Conservation (phyloP, 2,797 vertebrate species). For the Silurus lanzhouensis region DNA sequence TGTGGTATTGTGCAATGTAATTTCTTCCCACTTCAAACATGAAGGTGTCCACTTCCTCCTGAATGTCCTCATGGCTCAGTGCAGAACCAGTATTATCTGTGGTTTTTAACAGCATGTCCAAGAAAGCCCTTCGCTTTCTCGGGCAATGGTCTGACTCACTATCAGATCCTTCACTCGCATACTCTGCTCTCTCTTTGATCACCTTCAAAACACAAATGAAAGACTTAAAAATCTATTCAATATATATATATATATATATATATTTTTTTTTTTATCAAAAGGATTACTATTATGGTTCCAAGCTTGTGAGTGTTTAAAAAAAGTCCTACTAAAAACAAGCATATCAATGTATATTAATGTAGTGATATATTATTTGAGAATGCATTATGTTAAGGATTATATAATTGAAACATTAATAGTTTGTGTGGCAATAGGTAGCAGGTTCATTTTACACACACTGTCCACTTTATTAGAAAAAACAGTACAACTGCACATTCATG, state of each 20-base stretch:
- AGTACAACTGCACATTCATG: background rate
- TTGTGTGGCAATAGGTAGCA: background rate
- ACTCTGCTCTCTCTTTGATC: constrained; percentile 67
- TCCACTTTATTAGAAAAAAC: background rate
- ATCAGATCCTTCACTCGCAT: constrained; percentile 43
- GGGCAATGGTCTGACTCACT: constrained; percentile 32
- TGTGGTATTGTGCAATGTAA: background rate
- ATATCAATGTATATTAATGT: background rate
- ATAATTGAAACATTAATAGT: background rate
- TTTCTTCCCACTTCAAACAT: constrained; percentile 83
- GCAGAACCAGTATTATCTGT: constrained; percentile 77
- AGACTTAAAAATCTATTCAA: background rate
- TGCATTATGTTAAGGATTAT: background rate
- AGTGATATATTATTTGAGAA: background rate
- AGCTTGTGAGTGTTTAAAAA: background rate
- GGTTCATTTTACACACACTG: background rate
- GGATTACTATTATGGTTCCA: background rate
- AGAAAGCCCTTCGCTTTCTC: constrained; percentile 73
- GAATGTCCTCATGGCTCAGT: constrained; percentile 74
- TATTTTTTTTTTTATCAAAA: background rate
- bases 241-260: too few relatives aligned
- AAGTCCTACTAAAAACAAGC: background rate
- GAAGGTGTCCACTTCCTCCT: constrained; percentile 87
- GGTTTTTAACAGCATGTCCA: constrained; percentile 79
- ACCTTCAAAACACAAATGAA: constrained; percentile 66